Percentiles rank a stretch among this genome's conserved stretches.
These are phyloP conservation scores for Tangara arthus DNA, from an alignment of 2,797 vertebrate genomes.

Conservation along the genomic window DNA sequence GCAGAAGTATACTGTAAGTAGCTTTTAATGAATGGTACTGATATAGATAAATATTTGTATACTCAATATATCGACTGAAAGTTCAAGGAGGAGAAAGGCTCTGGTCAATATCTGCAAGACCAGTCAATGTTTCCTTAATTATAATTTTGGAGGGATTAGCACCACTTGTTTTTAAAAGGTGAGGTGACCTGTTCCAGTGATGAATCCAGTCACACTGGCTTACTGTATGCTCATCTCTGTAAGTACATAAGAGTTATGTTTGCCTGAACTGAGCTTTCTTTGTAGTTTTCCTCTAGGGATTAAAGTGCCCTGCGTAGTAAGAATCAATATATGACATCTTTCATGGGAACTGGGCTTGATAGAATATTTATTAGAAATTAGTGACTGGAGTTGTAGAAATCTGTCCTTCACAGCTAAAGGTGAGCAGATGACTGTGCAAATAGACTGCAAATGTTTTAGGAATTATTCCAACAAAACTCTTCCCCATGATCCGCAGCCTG, in stretches of 20 bases:
- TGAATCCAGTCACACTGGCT: not conserved
- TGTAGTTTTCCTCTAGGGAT: not conserved
- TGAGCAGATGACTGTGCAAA: not conserved
- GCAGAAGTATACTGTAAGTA: not conserved
- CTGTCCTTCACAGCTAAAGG: not conserved
- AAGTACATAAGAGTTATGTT: not conserved
- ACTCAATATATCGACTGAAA: not conserved
- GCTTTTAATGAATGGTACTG: constrained; percentile 4
- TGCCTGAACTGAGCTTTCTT: not conserved
- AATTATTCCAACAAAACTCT: not conserved
- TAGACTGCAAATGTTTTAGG: not conserved
- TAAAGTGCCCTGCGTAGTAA: not conserved
- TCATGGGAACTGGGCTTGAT: not conserved
- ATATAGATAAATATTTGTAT: constrained; percentile 29
- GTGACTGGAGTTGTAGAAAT: not conserved
- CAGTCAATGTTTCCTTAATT: not conserved
- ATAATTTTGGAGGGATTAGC: not conserved
- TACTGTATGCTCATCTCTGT: not conserved
- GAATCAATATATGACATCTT: not conserved
- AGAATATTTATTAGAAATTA: not conserved
- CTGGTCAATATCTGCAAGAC: not conserved
- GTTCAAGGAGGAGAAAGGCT: not conserved
- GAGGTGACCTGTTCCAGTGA: not conserved
- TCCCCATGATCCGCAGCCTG: not conserved
- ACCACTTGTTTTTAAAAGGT: not conserved